Evolutionary conservation across 1,140 invertebrate genomes (phyloP).

Genomic region (Hyles euphorbiae): DNA sequence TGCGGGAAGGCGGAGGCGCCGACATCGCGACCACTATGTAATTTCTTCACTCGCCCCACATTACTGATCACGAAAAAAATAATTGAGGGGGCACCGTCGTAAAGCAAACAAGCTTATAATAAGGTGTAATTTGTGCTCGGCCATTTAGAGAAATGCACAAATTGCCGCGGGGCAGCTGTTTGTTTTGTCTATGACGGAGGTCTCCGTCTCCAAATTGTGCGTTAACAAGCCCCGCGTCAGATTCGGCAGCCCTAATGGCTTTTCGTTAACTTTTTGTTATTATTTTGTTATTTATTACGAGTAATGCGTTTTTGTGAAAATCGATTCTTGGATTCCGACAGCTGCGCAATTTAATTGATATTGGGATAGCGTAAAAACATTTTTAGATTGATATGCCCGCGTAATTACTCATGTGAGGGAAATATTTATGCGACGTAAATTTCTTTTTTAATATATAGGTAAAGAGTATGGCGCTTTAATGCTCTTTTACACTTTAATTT

Average conservation of each 20-base stretch:
- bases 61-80: slow-evolving; percentile 72
- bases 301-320: slow-evolving; percentile 51
- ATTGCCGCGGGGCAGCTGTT: slow-evolving; percentile 69
- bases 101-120: slow-evolving; percentile 76
- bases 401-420: too few relatives aligned
- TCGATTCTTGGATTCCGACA: slow-evolving; percentile 44
- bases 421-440: too few relatives aligned
- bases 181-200: slow-evolving; percentile 75
- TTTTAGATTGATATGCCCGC: too few relatives aligned
- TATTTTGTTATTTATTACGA: slow-evolving; percentile 65
- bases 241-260: slow-evolving; percentile 74
- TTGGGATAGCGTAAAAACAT: not conserved
- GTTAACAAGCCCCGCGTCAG: slow-evolving; percentile 74
- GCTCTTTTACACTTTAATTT: too few relatives aligned
- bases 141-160: slow-evolving; percentile 75
- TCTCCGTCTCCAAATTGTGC: slow-evolving; percentile 64
- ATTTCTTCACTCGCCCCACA: slow-evolving; percentile 69
- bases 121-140: slow-evolving; percentile 72
- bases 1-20: slow-evolving; percentile 59
- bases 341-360: slow-evolving; percentile 51
- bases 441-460: too few relatives aligned
- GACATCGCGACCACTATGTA: slow-evolving; percentile 54
- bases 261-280: slow-evolving; percentile 74
- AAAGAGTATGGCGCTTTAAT: too few relatives aligned
- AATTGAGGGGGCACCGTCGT: slow-evolving; percentile 72